Percentiles rank a stretch among this genome's conserved stretches.
Evolutionary conservation across 2,888 invertebrate genomes (phyloP).

Genomic region (Clunio marinus): DNA sequence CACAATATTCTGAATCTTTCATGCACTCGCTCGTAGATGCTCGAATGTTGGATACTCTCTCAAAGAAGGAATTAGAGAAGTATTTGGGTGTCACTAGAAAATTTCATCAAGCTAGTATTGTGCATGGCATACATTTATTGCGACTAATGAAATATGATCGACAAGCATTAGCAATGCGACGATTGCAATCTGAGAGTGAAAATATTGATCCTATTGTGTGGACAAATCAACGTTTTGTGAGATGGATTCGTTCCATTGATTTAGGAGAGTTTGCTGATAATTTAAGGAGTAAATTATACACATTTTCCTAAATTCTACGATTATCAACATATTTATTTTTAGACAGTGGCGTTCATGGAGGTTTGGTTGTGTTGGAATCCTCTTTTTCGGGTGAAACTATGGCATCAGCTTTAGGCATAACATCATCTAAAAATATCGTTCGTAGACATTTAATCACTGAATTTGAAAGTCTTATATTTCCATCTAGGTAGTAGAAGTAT

Average conservation of each 20-base stretch:
- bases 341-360: constrained; percentile 95
- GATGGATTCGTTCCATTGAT: constrained; percentile 92
- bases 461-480: constrained; percentile 83
- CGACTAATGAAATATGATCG: constrained; percentile 89
- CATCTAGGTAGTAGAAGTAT: constrained; percentile 71
- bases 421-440: constrained; percentile 88
- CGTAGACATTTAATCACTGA: constrained; percentile 86
- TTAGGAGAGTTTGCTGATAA: constrained; percentile 90
- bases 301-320: background rate
- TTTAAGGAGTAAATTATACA: constrained; percentile 65
- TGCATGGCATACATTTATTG: constrained; percentile 87
- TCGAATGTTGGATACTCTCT: constrained; percentile 85
- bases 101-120: constrained; percentile 91
- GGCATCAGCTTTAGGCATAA: constrained; percentile 88
- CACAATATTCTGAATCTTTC: constrained; percentile 85
- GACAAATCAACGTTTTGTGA: constrained; percentile 91
- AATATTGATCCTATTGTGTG: constrained; percentile 91
- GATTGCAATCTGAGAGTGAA: constrained; percentile 81
- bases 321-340: background rate
- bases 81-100: constrained; percentile 87
- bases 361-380: constrained; percentile 86
- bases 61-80: constrained; percentile 91
- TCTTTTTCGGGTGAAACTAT: constrained; percentile 93
- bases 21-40: constrained; percentile 88
- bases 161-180: constrained; percentile 79